Conservation (phyloP, 2,113 vertebrate species). For the Microtus pennsylvanicus region DNA sequence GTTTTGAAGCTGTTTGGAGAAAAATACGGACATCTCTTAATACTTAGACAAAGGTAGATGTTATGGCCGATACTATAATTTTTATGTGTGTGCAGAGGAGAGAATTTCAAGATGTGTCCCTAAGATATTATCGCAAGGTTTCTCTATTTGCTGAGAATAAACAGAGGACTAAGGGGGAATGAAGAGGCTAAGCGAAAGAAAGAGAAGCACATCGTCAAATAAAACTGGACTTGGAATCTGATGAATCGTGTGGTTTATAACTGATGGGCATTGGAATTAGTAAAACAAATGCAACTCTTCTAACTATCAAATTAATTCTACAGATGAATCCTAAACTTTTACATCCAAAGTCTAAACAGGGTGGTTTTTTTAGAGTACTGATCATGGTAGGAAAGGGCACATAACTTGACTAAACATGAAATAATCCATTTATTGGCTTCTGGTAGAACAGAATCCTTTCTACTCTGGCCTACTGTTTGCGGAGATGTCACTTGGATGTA, state of each 20-base stretch:
- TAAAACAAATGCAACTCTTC: neutral
- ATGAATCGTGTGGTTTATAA: neutral
- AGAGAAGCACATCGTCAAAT: neutral
- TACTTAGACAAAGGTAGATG: neutral
- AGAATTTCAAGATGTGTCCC: neutral
- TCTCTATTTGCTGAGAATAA: neutral
- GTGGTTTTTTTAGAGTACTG: neutral
- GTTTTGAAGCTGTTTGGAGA: slow-evolving; percentile 90
- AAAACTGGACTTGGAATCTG: neutral
- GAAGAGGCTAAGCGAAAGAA: neutral
- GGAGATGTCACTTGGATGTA: neutral
- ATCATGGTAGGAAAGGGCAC: neutral
- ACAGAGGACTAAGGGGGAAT: neutral
- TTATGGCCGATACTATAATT: neutral
- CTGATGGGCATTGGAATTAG: neutral
- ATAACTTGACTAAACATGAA: neutral
- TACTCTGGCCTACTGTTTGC: neutral
- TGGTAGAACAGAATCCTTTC: neutral
- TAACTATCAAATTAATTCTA: neutral
- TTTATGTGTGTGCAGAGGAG: neutral
- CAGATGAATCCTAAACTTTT: neutral
- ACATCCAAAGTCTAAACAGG: neutral
- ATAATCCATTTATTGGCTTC: neutral
- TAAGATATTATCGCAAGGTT: neutral
- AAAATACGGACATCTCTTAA: slow-evolving; percentile 61